Evolutionary conservation across 2,888 invertebrate genomes (phyloP), one percentile per base, ranked within the genome.

Genomic region (Agrilus mali): DNA sequence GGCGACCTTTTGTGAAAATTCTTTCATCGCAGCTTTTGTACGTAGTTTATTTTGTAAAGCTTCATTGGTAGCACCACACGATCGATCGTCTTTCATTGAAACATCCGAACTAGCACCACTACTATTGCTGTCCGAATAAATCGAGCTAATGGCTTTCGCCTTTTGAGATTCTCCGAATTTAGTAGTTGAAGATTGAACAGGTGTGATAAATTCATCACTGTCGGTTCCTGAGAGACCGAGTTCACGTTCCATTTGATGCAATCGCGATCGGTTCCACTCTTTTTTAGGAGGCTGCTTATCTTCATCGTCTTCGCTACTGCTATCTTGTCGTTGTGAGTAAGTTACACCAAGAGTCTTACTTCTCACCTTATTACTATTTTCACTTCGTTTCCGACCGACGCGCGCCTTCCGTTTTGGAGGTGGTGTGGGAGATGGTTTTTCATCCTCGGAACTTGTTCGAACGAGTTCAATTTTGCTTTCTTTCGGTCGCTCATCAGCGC

Each of bases 1-100:
- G 35, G 63, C 57, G 44, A 63, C 60, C 58, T 65, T 64, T 38
- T 63, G 71, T 36, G 82, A 76, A 59, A 88, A 88, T 60, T 87
- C 86, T 65, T 89, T 89, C 64, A 87, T 81, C 8, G 87, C 84
- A 13, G 83, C 86, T 68, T 89, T 89, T 12, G 87, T 88, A 54
- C 86, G 74, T 49, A 86, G 74, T 37, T 71, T 72, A 53, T 75
- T 70, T 59, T 79, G 79, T 55, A 80, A 79, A 6, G 80, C 78
- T 64, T 83, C 82, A 57, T 77, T 80, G 1, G 75, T 72, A 32
- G 76, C 75, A 55, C 74, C 77, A 1, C 77, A 73, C 13, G 78
- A 76, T 50, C 72, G 72, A 41, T 74, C 75, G 38, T 73, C 71
- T 55, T 75, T 77, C 58, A 80, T 81, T 1, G 81, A 74, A 32